Evolutionary conservation across 2,113 vertebrate species (phyloP).

Genomic region (Entomyzon cyanotis): DNA sequence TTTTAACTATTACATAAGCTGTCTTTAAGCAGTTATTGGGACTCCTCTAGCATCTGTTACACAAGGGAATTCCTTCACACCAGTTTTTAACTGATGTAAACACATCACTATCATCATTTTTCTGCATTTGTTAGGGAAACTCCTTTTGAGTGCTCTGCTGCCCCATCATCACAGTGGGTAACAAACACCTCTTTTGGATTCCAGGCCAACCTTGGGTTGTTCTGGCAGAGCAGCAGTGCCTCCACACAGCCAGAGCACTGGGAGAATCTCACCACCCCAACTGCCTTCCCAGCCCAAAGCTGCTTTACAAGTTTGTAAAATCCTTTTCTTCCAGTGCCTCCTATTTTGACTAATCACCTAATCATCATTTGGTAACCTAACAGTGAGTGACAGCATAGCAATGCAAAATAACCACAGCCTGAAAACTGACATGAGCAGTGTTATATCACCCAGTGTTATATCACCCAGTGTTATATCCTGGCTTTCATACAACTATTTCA

Average conservation of each 20-base stretch:
- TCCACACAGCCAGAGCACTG: neutral
- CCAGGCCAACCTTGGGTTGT: neutral
- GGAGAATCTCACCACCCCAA: neutral
- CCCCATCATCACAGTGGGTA: neutral
- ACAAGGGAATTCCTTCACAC: neutral
- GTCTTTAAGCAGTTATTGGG: neutral
- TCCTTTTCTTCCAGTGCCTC: constrained; percentile 2
- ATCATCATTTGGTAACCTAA: constrained; percentile 51
- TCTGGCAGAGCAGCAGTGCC: neutral
- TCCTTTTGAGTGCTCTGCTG: neutral
- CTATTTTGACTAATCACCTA: constrained; percentile 49
- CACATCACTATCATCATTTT: neutral
- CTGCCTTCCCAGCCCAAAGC: neutral
- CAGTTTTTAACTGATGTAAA: neutral
- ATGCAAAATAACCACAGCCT: neutral
- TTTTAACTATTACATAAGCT: neutral
- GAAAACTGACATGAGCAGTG: constrained; percentile 24
- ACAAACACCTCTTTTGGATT: neutral
- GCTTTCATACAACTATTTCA: constrained; percentile 50
- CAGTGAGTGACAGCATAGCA: constrained; percentile 57
- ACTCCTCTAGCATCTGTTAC: neutral
- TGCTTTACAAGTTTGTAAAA: neutral
- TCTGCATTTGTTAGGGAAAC: neutral
- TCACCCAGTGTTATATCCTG: neutral
- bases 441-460: neutral